phyloP scores from a whole-genome alignment of 2,797 vertebrate genomes.

The Hippopotamyrus pictus region DNA sequence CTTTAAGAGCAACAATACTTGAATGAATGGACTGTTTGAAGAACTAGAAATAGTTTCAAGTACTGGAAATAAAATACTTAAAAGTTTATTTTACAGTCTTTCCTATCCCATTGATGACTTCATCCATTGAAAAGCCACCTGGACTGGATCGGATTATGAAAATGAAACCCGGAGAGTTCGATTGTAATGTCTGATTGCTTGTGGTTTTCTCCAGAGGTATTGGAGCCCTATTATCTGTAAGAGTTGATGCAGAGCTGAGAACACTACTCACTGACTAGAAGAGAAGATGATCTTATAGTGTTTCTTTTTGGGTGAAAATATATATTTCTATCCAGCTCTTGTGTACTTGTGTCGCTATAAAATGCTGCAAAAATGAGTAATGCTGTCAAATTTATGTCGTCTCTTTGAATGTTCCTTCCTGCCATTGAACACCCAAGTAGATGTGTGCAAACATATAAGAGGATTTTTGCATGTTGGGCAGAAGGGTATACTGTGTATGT shows the following conservation, averaged over 20 bases:
- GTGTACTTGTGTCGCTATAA: neutral
- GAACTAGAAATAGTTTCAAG: slow-evolving; percentile 35
- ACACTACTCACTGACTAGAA: neutral
- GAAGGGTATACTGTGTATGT: neutral
- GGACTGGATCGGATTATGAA: slow-evolving; percentile 15
- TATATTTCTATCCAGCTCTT: neutral
- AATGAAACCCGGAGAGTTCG: neutral
- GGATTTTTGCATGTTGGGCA: neutral
- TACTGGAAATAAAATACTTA: slow-evolving; percentile 34
- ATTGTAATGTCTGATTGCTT: slow-evolving; percentile 19
- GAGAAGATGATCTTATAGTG: neutral
- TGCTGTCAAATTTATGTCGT: neutral
- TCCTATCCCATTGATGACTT: slow-evolving; percentile 34
- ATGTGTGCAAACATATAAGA: neutral
- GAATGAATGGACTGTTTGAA: slow-evolving; percentile 41
- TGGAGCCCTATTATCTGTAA: neutral
- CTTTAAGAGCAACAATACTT: slow-evolving; percentile 33
- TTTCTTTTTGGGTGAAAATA: neutral
- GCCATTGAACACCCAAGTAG: neutral
- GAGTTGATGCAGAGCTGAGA: neutral
- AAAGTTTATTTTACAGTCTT: slow-evolving; percentile 32
- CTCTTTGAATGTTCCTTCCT: neutral
- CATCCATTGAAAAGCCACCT: slow-evolving; percentile 25
- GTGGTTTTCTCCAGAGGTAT: neutral
- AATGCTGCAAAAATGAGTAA: neutral